Percentiles rank a stretch among this genome's conserved stretches.
These are phyloP conservation scores for Limonius californicus DNA, from an alignment of 1,140 invertebrate genomes.

Conservation along the genomic window DNA sequence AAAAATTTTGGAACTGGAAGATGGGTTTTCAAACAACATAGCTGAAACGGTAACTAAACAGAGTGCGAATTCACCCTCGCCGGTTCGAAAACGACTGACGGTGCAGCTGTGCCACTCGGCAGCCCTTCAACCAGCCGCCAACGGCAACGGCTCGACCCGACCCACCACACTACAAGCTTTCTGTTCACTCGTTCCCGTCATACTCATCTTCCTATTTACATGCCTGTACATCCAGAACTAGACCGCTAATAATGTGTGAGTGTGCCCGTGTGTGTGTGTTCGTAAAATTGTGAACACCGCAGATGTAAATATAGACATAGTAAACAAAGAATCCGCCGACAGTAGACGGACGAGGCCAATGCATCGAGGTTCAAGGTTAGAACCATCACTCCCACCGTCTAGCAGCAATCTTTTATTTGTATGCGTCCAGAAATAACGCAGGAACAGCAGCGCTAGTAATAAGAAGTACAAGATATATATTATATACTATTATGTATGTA, in stretches of 20 bases:
- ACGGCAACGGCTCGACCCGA: conserved; percentile 3
- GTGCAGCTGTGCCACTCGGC: conserved; percentile 1
- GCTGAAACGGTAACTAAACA: neutral
- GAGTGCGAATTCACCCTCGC: conserved; percentile 6
- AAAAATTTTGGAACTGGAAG: neutral
- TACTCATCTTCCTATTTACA: neutral
- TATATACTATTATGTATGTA: no score
- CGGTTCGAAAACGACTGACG: conserved; percentile 8
- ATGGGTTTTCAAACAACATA: conserved; percentile 8
- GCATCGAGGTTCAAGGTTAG: conserved; percentile 12
- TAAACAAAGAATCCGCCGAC: conserved; percentile 4
- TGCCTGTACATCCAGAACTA: neutral
- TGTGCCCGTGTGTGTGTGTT: neutral
- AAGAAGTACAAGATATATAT: no score
- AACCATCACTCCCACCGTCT: neutral
- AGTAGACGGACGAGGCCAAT: neutral
- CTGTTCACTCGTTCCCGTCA: neutral
- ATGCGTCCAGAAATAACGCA: no score
- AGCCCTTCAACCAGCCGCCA: conserved; percentile 4
- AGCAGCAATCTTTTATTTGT: neutral
- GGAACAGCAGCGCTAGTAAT: no score
- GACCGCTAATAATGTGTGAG: neutral
- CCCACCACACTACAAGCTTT: conserved; percentile 3
- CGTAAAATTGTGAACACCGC: neutral
- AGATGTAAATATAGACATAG: neutral